Percentiles rank a stretch among this genome's conserved stretches.
Evolutionary conservation across 1,140 invertebrate genomes (phyloP).

Genomic region (Cotesia typhae): DNA sequence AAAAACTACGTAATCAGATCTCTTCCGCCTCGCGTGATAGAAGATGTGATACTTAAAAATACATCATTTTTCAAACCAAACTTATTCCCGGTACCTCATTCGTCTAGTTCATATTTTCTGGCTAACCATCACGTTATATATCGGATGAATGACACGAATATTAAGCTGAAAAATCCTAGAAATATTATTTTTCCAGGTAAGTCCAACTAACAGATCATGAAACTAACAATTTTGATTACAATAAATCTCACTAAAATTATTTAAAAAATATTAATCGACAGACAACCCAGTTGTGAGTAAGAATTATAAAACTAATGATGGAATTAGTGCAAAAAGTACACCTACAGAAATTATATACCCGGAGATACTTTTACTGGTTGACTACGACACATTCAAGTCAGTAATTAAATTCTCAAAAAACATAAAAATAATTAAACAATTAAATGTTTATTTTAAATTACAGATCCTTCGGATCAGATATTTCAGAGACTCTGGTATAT

Average conservation of each 20-base stretch:
- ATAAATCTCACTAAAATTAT: background rate
- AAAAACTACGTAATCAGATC: constrained; percentile 27
- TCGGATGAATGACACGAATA: background rate
- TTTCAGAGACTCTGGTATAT: constrained; percentile 27
- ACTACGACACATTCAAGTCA: constrained; percentile 37
- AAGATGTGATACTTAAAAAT: constrained; percentile 25
- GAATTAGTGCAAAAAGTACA: background rate
- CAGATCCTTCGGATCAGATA: constrained; percentile 30
- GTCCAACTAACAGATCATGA: background rate
- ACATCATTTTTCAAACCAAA: constrained; percentile 3
- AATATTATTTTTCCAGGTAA: background rate
- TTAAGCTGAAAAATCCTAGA: background rate
- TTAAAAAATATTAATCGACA: background rate
- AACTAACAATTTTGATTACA: background rate
- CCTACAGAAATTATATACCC: constrained; percentile 11
- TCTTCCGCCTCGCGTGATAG: constrained; percentile 13
- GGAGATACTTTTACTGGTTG: constrained; percentile 31
- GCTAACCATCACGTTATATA: constrained; percentile 15
- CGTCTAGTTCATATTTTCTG: background rate
- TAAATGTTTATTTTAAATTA: constrained; percentile 11
- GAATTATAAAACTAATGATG: background rate
- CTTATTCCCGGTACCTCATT: constrained; percentile 1
- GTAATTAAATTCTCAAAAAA: constrained; percentile 1
- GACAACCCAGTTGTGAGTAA: background rate
- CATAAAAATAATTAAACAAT: background rate